phyloP scores from a whole-genome alignment of 2,888 invertebrate species.

The Celastrina argiolus region DNA sequence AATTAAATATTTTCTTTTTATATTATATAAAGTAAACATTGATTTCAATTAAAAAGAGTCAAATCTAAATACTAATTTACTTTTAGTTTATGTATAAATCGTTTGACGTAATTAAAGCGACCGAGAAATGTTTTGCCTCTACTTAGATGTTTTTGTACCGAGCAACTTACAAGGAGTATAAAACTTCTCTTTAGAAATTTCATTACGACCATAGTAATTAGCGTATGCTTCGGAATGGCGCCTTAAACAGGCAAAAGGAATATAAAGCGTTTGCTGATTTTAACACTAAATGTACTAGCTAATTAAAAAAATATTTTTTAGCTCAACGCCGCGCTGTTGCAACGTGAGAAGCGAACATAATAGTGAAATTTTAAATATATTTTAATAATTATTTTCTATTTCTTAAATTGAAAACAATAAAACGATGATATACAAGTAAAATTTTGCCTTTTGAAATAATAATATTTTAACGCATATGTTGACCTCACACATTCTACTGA shows the following conservation, averaged over 20 bases:
- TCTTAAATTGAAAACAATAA: neutral
- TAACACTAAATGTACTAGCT: conserved; percentile 7
- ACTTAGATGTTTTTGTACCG: conserved; percentile 16
- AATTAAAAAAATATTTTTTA: neutral
- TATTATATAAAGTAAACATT: too few species aligned
- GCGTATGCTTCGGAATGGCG: conserved; percentile 14
- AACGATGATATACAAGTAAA: too few species aligned
- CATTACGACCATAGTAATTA: conserved; percentile 20
- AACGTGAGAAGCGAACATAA: neutral
- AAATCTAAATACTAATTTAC: neutral
- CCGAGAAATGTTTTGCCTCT: conserved; percentile 15
- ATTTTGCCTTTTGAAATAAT: too few species aligned
- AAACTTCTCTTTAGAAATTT: conserved; percentile 20
- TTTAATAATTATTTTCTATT: neutral
- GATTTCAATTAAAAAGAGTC: too few species aligned
- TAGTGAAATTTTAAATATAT: neutral
- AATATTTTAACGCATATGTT: too few species aligned
- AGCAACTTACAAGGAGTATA: conserved; percentile 18
- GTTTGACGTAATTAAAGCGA: conserved; percentile 13
- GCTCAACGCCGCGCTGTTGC: neutral
- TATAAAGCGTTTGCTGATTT: conserved; percentile 14
- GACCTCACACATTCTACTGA: too few species aligned
- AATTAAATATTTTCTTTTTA: too few species aligned
- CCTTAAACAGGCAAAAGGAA: conserved; percentile 7
- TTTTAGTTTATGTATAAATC: conserved; percentile 3